Evolutionary conservation across 2,888 invertebrate genomes (phyloP), one percentile per base, ranked within the genome.

Genomic region (Ormyrus labotus): DNA sequence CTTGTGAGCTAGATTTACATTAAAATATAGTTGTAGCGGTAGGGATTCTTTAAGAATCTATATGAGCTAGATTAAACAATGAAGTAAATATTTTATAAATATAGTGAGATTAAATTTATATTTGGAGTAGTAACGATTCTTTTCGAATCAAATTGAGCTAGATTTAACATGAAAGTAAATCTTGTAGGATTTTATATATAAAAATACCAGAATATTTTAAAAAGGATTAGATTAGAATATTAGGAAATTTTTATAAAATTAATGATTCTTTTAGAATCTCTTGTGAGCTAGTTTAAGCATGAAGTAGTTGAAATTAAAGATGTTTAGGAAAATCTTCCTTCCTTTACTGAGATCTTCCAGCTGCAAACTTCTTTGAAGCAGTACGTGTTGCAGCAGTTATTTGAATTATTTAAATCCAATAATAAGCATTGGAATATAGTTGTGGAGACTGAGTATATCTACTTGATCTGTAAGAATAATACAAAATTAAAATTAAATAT

Each of bases 1-100:
- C 67, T 61, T 78, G 72, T 78, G 78, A 78, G 72, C 78, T 78
- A 67, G 47, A 53, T 65, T 65, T 71, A 45, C 9, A 10, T 60
- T n/a, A 11, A 57, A 50, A 48, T 3, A 50, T 51, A 53, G 11
- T 55, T 63, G 34, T 34, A 75, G 11, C 5, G n/a, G 47, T 50
- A 45, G n/a, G 8, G 47, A 47, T 73, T 73, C 72, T 13, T 70
- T 64, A 13, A 4, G 51, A 75, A 75, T 60, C 67, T 45, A 6
- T 6, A 45, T 75, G 67, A 75, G 60, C 47, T 75, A 75, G 60
- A 58, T 67, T 75, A 51, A 6, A 67, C 50, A 9, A 11, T 45
- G 1, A n/a, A 61, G 51, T 45, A 13, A 8, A 10, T 51, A 55
- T 57, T 11, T 34, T 10, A 48, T 6, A 34, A 53, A 19, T 57